Evolutionary conservation across 2,113 vertebrate genomes (phyloP), one percentile per base, ranked within the genome.

Genomic region (Meleagris gallopavo): DNA sequence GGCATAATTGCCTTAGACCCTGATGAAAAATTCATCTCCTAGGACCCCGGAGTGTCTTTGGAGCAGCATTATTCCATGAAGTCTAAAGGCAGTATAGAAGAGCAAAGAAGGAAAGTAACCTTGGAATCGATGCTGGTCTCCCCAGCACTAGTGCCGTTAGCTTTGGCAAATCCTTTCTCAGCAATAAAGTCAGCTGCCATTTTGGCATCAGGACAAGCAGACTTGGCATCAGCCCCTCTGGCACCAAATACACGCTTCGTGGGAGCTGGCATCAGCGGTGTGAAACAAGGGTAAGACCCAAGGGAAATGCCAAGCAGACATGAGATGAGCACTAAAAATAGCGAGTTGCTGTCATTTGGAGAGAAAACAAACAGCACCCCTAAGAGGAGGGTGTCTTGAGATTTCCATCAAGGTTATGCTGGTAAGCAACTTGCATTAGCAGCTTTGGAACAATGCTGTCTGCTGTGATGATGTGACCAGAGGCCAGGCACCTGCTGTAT

Each of bases 271-370:
- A 96, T 76, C 69, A 89, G 24, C 50, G 29, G 93, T 96, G 91
- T 92, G 94, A 96, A 92, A 86, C 57, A 83, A 91, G 95, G 91
- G 88, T 93, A 83, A 83, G 88, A 88, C 94, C 89, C 88, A 94
- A 95, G 91, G 91, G 95, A 96, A 96, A 91, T 48, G 79, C 95
- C 85, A 91, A 50, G 93, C 69, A 95, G 91, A 80, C 78, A 89
- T 88, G 75, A 83, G 89, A 96, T 89, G 92, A 92, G 79, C 79
- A 61, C 93, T 95, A 94, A 96, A 96, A 95, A 95, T 95, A 97
- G 95, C 34, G 64, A 89, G 86, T 41, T 93, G 85, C 91, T 95
- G 93, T 89, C 94, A 89, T 83, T 74, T 91, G 84, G 74, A 83
- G 55, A 89, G 84, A 80, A 94, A 94, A 92, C 82, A 94, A 87